Conservation (phyloP, 2,113 vertebrate genomes). For the Rafetus swinhoei region DNA sequence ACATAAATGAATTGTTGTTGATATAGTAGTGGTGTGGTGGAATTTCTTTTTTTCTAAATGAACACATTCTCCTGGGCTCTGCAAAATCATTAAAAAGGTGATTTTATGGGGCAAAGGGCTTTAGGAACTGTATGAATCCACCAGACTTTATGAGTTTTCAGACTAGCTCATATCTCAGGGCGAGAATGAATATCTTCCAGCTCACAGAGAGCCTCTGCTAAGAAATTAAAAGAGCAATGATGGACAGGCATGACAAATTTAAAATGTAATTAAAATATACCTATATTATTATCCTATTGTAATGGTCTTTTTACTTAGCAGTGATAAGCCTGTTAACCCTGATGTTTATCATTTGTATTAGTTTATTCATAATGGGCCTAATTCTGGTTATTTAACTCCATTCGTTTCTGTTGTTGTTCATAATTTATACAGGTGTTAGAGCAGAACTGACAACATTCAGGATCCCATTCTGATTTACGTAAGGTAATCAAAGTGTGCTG, state of each 20-base stretch:
- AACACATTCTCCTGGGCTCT: constrained; percentile 43
- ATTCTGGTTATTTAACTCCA: neutral
- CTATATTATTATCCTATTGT: neutral
- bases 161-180: constrained; percentile 1
- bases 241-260: neutral
- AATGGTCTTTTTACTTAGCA: constrained; percentile 2
- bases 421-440: neutral
- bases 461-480: neutral
- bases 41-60: constrained; percentile 58
- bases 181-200: constrained; percentile 38
- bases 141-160: constrained; percentile 56
- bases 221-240: constrained; percentile 45
- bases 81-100: constrained; percentile 59
- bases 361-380: neutral
- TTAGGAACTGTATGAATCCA: constrained; percentile 31
- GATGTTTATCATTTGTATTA: neutral
- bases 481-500: neutral
- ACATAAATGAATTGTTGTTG: constrained; percentile 70
- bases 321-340: neutral
- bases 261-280: constrained; percentile 45
- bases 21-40: constrained; percentile 45
- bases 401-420: neutral
- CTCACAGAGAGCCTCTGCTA: constrained; percentile 26
- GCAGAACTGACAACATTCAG: neutral
- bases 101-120: constrained; percentile 35